Conservation (phyloP, 2,888 invertebrate species). For the Torymus tubicola region DNA sequence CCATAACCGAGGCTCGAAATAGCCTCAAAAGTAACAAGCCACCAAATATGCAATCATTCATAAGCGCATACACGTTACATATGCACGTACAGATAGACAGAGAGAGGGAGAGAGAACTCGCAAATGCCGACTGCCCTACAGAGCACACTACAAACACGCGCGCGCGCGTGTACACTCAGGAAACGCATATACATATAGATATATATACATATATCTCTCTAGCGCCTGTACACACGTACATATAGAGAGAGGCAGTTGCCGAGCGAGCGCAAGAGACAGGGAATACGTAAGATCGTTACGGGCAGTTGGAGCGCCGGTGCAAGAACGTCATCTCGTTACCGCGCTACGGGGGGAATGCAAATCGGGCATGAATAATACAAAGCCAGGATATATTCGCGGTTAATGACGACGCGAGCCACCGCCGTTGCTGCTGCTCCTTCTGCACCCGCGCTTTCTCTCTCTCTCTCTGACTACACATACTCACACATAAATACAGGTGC, state of each 20-base stretch:
- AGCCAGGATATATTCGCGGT: constrained; percentile 48
- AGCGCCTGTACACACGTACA: not conserved
- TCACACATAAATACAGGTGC: not conserved
- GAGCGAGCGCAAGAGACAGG: constrained; percentile 6
- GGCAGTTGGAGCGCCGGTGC: constrained; percentile 45
- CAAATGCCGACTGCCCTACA: no score
- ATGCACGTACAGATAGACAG: not conserved
- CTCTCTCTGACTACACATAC: no score
- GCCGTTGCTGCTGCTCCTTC: no score
- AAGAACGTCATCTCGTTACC: constrained; percentile 51
- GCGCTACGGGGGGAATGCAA: constrained; percentile 47
- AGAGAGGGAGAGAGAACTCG: no score
- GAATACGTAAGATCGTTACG: constrained; percentile 55
- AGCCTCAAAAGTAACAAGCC: not conserved
- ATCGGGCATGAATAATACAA: constrained; percentile 59
- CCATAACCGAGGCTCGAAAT: not conserved
- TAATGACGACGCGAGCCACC: constrained; percentile 50
- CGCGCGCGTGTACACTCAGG: not conserved
- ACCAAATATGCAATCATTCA: not conserved
- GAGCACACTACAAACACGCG: not conserved
- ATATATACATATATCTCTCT: not conserved
- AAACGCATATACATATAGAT: not conserved
- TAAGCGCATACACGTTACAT: not conserved
- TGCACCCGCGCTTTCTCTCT: no score
- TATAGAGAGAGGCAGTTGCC: not conserved